phyloP scores from a whole-genome alignment of 2,113 vertebrate genomes.

The Gymnocephalus cernua region DNA sequence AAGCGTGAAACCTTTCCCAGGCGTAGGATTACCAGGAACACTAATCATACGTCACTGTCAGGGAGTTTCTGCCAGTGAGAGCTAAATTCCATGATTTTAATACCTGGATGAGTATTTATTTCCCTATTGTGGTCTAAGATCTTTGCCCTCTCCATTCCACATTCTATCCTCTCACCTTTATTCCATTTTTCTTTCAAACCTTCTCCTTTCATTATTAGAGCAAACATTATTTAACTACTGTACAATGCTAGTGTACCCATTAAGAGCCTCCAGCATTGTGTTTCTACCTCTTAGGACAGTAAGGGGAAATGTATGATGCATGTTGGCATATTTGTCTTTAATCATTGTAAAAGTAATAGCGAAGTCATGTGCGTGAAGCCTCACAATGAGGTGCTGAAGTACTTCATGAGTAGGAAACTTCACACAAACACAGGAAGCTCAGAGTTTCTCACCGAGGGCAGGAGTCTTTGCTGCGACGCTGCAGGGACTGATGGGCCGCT shows the following conservation, averaged over 20 bases:
- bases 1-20: slow-evolving; percentile 50
- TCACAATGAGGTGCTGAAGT: slow-evolving; percentile 85
- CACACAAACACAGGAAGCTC: slow-evolving; percentile 88
- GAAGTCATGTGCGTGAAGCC: slow-evolving; percentile 66
- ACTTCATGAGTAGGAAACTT: slow-evolving; percentile 83
- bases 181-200: slow-evolving; percentile 51
- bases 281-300: slow-evolving; percentile 25
- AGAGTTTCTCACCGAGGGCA: slow-evolving; percentile 78
- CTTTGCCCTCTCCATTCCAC: slow-evolving; percentile 60
- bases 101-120: slow-evolving; percentile 44
- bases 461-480: slow-evolving; percentile 67
- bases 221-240: slow-evolving; percentile 9
- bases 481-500: slow-evolving; percentile 71
- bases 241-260: slow-evolving; percentile 16
- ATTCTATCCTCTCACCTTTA: slow-evolving; percentile 58
- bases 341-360: slow-evolving; percentile 75
- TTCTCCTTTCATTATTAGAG: background rate
- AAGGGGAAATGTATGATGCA: slow-evolving; percentile 61
- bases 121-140: slow-evolving; percentile 53
- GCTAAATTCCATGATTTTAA: slow-evolving; percentile 36
- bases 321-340: slow-evolving; percentile 67
- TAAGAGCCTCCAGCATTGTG: slow-evolving; percentile 32
- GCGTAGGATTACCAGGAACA: slow-evolving; percentile 19
- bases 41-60: background rate
- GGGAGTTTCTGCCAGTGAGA: slow-evolving; percentile 27